Base-by-base conservation (phyloP, 1,140 invertebrate genomes). In the Hydropsyche tenuis region DNA sequence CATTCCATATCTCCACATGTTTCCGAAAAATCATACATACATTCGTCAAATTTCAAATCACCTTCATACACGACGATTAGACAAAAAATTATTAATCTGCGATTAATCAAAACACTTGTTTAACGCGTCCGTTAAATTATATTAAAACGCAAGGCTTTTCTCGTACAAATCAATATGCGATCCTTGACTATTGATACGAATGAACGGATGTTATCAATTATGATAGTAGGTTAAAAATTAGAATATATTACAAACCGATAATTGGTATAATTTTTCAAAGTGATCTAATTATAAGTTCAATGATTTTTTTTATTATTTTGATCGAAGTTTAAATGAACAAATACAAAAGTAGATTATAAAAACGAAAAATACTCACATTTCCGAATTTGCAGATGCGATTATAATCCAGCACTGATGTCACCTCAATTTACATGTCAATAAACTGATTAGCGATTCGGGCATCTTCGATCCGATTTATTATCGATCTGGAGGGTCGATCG, bases 161-260 rank as follows among this genome's bases (percentile, higher is more conserved):
- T 37, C 3, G 9, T 4, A 37, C 30, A 37, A 37, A 4, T 3
- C 3, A 37, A 37, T 4, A 37, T 37, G 30, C 30, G 30, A 60
- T 7, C 27, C 43, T 42, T 42, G 14, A n/a, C 46, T 66, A 12
- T 66, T 5, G 12, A 20, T 12, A 18, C 20, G 9, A 22, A 23
- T 22, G 20, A n/a, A 18, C 16, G 64, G 64, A 66, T 22, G 43
- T 64, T 14, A 22, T 66, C 46, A 45, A 66, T 66, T 65, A 65
- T 65, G 63, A 22, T 66, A 66, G 42, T 66, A 12, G 14, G 11
- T 3, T 48, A n/a, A 48, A 48, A 6, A 43, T 43, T 51, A 51
- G 4, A 51, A 51, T 65, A 43, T 43, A 1, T 16, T 30, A n/a
- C n/a, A n/a, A n/a, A n/a, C n/a, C n/a, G n/a, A n/a, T 37, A 37